Evolutionary conservation across 2,797 vertebrate genomes (phyloP).

Genomic region (Prunella strophiata): DNA sequence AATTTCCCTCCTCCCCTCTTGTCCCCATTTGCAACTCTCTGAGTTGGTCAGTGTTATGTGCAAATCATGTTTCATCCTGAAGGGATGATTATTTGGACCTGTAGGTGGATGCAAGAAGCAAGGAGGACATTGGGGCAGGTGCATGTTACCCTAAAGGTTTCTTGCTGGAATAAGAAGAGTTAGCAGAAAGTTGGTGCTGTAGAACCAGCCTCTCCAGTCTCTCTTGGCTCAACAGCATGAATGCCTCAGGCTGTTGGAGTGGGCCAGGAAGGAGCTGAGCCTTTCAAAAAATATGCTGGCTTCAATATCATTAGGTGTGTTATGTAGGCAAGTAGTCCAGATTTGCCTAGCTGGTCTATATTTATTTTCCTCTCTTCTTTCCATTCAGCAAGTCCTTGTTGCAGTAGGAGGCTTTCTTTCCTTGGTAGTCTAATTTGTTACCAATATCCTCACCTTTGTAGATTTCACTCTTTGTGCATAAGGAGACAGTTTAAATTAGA

Average conservation of each 20-base stretch:
- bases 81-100: not conserved
- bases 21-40: not conserved
- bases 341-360: not conserved
- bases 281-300: not conserved
- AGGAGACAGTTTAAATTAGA: not conserved
- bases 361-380: not conserved
- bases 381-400: not conserved
- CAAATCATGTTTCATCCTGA: not conserved
- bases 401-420: not conserved
- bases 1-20: not conserved
- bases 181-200: constrained; percentile 6
- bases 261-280: not conserved
- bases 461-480: not conserved
- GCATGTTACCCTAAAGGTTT: not conserved
- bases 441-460: not conserved
- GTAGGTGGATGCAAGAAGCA: not conserved
- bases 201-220: not conserved
- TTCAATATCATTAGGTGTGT: not conserved
- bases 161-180: not conserved
- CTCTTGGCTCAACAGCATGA: constrained; percentile 4
- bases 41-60: not conserved
- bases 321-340: not conserved
- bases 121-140: not conserved
- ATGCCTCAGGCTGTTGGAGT: not conserved
- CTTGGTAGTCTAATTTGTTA: not conserved